Base-by-base conservation (phyloP, 2,888 invertebrate genomes). In the Pecten maximus region DNA sequence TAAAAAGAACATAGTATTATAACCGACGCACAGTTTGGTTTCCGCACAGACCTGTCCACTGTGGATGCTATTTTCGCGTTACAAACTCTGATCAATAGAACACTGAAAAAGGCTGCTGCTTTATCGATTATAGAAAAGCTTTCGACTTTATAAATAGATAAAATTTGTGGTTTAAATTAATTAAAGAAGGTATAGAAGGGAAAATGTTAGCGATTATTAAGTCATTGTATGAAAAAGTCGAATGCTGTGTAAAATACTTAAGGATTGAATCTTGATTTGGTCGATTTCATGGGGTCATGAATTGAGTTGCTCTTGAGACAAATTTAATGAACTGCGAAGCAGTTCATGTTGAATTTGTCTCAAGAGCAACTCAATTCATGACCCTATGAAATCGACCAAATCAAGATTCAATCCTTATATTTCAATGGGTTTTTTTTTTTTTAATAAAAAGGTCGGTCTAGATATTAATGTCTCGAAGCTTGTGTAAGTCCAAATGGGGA, bases 21-120 rank as follows among this genome's bases (percentile, higher is more conserved):
- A 87, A 87, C 87, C 4, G 87, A 87, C 87, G 87, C 87, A 28
- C 87, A 87, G 35, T 87, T 87, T 87, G 35, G 35, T 35, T 87
- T 87, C 16, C 35, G n/a, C 4, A 35, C 19, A 28, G 35, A 28
- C 19, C 28, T 87, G 28, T 87, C 87, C 4, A 87, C 87, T 19
- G 19, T 35, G 87, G n/a, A 87, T 87, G 87, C 4, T 87, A 87
- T 87, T 40, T 28, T 87, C 40, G 87, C 40, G 19, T 28, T 87
- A 35, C 87, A 87, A 87, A 87, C 87, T 35, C 40, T n/a, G 6
- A 87, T 35, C 16, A 23, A 35, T 35, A 87, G 39, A 87, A 35
- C 87, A 87, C 35, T 87, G 87, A 87, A 87, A 87, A 87, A 87
- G 35, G 39, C 28, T 35, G 39, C 40, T 28, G 35, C 35, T 87